These are phyloP conservation scores for Enteromius radiatus DNA, from an alignment of 2,797 vertebrate species.

Conservation along the genomic window DNA sequence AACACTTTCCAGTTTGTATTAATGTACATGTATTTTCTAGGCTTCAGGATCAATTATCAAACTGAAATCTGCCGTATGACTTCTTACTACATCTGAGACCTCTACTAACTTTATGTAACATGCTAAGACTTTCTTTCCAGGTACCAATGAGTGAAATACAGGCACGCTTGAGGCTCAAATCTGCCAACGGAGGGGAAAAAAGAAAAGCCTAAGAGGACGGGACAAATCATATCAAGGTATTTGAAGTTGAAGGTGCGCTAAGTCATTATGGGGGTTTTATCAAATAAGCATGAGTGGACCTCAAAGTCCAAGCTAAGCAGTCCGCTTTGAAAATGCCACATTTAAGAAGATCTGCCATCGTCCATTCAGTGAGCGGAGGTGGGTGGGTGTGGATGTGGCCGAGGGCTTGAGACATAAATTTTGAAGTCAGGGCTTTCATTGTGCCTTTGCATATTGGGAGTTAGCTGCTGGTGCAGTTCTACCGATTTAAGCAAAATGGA, in stretches of 20 bases:
- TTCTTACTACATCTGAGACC: slow-evolving; percentile 1
- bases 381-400: slow-evolving; percentile 64
- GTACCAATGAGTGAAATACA: slow-evolving; percentile 68
- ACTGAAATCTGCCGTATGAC: slow-evolving; percentile 4
- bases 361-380: slow-evolving; percentile 73
- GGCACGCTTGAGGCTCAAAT: slow-evolving; percentile 64
- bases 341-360: slow-evolving; percentile 80
- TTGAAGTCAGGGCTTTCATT: slow-evolving; percentile 82
- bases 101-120: slow-evolving; percentile 41
- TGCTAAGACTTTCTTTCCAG: slow-evolving; percentile 67
- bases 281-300: slow-evolving; percentile 76
- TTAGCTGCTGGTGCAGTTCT: slow-evolving; percentile 80
- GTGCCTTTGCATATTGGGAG: slow-evolving; percentile 76
- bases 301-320: slow-evolving; percentile 77
- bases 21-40: not conserved
- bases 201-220: slow-evolving; percentile 69
- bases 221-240: slow-evolving; percentile 78
- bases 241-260: slow-evolving; percentile 73
- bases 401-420: slow-evolving; percentile 75
- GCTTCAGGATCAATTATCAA: not conserved
- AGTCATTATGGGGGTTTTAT: slow-evolving; percentile 76
- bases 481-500: slow-evolving; percentile 77
- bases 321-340: slow-evolving; percentile 75
- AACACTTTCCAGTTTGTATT: not conserved
- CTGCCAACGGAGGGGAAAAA: slow-evolving; percentile 76